Evolutionary conservation across 2,113 vertebrate species (phyloP).

Genomic region (Platysteira castanea): DNA sequence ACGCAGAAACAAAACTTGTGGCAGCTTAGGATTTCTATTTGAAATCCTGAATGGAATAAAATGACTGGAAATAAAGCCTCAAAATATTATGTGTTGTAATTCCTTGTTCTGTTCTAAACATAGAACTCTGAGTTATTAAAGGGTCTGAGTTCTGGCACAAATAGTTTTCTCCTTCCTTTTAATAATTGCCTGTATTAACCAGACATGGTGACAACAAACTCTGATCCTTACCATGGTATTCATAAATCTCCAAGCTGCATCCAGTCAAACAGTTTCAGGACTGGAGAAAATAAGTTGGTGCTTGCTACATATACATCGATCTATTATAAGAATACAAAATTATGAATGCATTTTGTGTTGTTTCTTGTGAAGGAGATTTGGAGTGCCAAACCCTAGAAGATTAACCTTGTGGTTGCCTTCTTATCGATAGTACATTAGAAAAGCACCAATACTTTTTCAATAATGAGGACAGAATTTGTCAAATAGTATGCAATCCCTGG

Average conservation of each 20-base stretch:
- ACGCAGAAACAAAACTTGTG: slow-evolving; percentile 32
- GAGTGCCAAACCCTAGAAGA: not conserved
- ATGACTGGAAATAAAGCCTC: slow-evolving; percentile 29
- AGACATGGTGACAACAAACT: not conserved
- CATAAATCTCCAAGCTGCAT: not conserved
- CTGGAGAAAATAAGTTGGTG: not conserved
- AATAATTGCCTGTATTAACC: not conserved
- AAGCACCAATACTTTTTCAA: not conserved
- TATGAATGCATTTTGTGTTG: not conserved
- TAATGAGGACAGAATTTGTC: not conserved
- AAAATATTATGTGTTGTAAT: slow-evolving; percentile 44
- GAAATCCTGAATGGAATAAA: slow-evolving; percentile 59
- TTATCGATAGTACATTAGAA: not conserved
- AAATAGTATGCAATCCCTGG: not conserved
- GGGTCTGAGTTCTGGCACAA: not conserved
- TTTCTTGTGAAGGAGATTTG: not conserved
- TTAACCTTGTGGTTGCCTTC: not conserved
- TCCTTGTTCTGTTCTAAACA: slow-evolving; percentile 45
- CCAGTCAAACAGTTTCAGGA: not conserved
- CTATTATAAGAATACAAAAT: not conserved
- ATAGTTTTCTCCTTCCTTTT: not conserved
- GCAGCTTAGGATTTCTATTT: slow-evolving; percentile 27
- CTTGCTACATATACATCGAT: not conserved
- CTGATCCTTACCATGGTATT: not conserved
- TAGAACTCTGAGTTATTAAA: slow-evolving; percentile 11